Conservation (phyloP, 2,888 invertebrate genomes). For the Drosophila meridiana region DNA sequence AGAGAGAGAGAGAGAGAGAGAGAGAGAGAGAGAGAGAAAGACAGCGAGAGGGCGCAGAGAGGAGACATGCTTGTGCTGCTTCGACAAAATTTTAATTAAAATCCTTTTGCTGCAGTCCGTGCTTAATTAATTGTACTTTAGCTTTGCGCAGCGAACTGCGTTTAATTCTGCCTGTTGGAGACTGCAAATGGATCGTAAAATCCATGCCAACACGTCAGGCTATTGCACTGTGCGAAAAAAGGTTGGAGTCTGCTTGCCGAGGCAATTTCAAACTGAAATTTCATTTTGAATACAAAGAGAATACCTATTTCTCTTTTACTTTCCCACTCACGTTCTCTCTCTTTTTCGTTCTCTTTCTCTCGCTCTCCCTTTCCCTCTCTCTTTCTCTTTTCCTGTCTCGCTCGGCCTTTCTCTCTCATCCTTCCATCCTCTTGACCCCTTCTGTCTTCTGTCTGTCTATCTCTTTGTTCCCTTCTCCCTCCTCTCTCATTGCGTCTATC, state of each 20-base stretch:
- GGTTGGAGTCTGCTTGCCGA: neutral
- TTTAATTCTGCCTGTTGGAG: slow-evolving; percentile 23
- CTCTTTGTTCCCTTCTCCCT: neutral
- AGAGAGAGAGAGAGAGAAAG: neutral
- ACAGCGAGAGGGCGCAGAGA: neutral
- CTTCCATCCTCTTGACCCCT: too few species aligned
- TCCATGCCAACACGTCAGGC: neutral
- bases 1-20: neutral
- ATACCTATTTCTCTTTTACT: neutral
- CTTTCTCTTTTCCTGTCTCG: neutral
- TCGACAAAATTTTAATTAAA: slow-evolving; percentile 75
- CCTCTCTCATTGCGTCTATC: neutral
- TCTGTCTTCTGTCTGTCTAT: neutral
- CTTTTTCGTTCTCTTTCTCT: neutral
- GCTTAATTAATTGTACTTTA: slow-evolving; percentile 75
- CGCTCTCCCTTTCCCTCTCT: neutral
- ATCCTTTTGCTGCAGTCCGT: slow-evolving; percentile 55
- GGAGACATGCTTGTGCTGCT: slow-evolving; percentile 59
- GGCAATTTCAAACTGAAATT: neutral
- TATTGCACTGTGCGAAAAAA: slow-evolving; percentile 7
- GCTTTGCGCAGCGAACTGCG: slow-evolving; percentile 51
- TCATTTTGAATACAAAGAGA: neutral
- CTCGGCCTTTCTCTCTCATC: neutral
- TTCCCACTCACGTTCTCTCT: neutral
- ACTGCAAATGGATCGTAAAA: slow-evolving; percentile 25